Evolutionary conservation across 2,797 vertebrate species (phyloP), one percentile per base, ranked within the genome.

Genomic region (Chrysocyon brachyurus): DNA sequence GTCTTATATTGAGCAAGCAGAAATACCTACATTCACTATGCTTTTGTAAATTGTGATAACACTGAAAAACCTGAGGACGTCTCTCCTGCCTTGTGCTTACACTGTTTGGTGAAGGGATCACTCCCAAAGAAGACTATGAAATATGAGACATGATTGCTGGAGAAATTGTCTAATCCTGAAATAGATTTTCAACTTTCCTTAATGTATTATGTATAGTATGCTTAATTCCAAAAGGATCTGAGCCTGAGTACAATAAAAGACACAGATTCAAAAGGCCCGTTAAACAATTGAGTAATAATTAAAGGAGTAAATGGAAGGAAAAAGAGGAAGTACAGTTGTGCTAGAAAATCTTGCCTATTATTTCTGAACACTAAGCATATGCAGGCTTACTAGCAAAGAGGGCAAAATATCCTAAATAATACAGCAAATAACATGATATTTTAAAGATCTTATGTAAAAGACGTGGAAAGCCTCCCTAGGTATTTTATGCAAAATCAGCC

Each of bases 141-240:
- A 56, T 79, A 4, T 54, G 56, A 90, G 16, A 57, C 22, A 75
- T 22, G 24, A 54, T n/a, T 84, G 14, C 33, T 82, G 1, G 8
- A 75, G 10, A 31, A 87, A 90, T 78, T 84, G 46, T 26, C 90
- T 88, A 79, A 64, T 19, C 22, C 56, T n/a, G 12, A 92, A 87
- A 70, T 46, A 57, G 8, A 22, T 79, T 96, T 95, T 81, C 14
- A 66, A 21, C 10, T 36, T 1, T 56, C 94, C 49, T 78, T 33
- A 78, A 46, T 68, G 91, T 81, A 75, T 66, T 94, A 88, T 94
- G 95, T 96, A 75, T 70, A 59, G 19, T 89, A 31, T 66, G 1
- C 36, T 78, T 89, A 57, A 92, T 92, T 90, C n/a, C 21, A 92
- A 77, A 64, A 84, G 19, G 10, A 63, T 57, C 24, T 19, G 15